Base-by-base conservation (phyloP, 2,797 vertebrate species). In the Vespertilio murinus region DNA sequence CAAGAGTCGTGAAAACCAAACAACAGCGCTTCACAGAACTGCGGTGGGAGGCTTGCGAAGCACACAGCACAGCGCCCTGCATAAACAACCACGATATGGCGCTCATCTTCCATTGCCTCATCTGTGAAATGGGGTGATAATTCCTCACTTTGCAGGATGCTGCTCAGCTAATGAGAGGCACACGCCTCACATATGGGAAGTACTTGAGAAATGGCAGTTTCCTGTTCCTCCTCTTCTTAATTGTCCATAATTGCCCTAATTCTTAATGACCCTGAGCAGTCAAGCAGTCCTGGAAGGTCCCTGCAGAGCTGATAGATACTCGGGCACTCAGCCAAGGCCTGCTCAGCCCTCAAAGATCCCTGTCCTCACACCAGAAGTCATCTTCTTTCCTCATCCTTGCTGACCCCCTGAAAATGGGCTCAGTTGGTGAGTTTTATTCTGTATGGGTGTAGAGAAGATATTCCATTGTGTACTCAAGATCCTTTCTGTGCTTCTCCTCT, bases 11-110 rank as follows among this genome's bases (percentile, higher is more conserved):
- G 22, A 28, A 8, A 49, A 52, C 42, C 5, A 22, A 40, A 22
- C 8, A 8, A 0, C 0, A 6, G 25, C 3, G 25, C 38, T 45
- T 22, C 56, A 28, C 28, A 40, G 77, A 56, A 2, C 54, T 11
- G 4, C 0, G 2, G 33, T 33, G 8, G 33, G 18, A 25, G 5
- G 1, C 2, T 1, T 52, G 59, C 61, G 20, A n/a, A 22, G 33
- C 4, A 1, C 3, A 0, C 45, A n/a, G n/a, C n/a, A 8, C 3
- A 18, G 69, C 0, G 2, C 61, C 28, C 4, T 9, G 35, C 2
- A 3, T 22, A 45, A 38, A 54, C 0, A 3, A 0, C 13, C 35
- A 0, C 1, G 10, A 1, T 1, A 0, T 3, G 30, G 13, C 0
- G 0, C 71, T 35, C 54, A 12, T 7, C 52, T 45, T 20, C 4